Percentiles rank a stretch among this genome's conserved stretches.
Conservation (phyloP, 2,113 vertebrate genomes). For the Pachypanchax playfairii region DNA sequence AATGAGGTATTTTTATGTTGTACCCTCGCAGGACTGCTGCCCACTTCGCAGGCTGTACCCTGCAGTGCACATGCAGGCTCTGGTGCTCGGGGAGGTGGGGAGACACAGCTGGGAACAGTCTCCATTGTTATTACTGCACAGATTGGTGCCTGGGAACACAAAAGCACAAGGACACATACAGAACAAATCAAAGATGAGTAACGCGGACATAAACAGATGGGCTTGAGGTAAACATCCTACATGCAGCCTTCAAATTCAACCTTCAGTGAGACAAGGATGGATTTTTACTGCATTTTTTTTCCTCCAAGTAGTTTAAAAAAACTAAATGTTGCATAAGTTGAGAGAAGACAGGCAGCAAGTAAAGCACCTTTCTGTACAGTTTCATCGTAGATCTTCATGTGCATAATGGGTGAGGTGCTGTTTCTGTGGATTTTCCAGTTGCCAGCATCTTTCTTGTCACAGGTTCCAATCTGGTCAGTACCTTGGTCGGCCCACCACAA, state of each 20-base stretch:
- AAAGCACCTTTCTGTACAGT: slow-evolving; percentile 85
- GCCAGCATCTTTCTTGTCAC: slow-evolving; percentile 88
- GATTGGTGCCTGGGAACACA: slow-evolving; percentile 83
- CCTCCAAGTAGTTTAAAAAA: slow-evolving; percentile 1
- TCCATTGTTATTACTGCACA: slow-evolving; percentile 92
- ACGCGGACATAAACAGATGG: slow-evolving; percentile 44
- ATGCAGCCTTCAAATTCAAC: slow-evolving; percentile 20
- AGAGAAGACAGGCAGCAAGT: neutral
- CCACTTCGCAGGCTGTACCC: slow-evolving; percentile 94
- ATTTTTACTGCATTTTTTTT: slow-evolving; percentile 3
- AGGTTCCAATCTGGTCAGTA: slow-evolving; percentile 94
- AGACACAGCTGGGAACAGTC: slow-evolving; percentile 98
- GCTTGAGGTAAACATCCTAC: slow-evolving; percentile 36
- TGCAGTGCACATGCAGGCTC: slow-evolving; percentile 96
- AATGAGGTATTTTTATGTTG: too few relatives aligned
- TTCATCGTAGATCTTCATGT: slow-evolving; percentile 98
- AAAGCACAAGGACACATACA: slow-evolving; percentile 42
- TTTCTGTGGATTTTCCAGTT: slow-evolving; percentile 87
- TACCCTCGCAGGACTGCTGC: slow-evolving; percentile 95
- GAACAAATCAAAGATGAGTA: slow-evolving; percentile 50
- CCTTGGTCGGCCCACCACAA: slow-evolving; percentile 98
- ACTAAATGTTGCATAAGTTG: slow-evolving; percentile 6
- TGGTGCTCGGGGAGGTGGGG: slow-evolving; percentile 86
- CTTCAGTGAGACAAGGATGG: slow-evolving; percentile 7
- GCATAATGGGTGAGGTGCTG: slow-evolving; percentile 94